These are phyloP conservation scores for Homarus americanus DNA, from an alignment of 1,140 invertebrate genomes.

Conservation along the genomic window DNA sequence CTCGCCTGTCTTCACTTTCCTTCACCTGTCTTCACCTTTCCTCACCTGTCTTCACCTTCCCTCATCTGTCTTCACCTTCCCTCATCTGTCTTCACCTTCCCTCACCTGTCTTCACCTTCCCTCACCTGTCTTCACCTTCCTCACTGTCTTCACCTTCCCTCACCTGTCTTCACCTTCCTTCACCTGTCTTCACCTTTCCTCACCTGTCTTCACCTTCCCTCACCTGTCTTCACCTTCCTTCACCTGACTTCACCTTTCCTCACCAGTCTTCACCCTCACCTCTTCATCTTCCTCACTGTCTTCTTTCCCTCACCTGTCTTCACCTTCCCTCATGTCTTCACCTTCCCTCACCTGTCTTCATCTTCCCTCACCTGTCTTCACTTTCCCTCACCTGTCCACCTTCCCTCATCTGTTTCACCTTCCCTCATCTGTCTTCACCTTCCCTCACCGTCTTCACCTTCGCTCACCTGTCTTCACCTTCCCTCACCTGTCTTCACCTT, in stretches of 20 bases:
- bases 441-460: not conserved
- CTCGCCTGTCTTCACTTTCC: not conserved
- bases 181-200: not conserved
- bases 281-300: too few relatives aligned
- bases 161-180: not conserved
- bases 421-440: not conserved
- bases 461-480: not conserved
- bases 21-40: not conserved
- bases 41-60: not conserved
- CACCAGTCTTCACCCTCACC: too few relatives aligned
- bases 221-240: not conserved
- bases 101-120: too few relatives aligned
- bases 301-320: not conserved
- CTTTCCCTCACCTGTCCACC: not conserved
- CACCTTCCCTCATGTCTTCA: not conserved
- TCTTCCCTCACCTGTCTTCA: too few relatives aligned
- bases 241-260: not conserved
- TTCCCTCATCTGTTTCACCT: not conserved
- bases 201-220: not conserved
- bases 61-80: too few relatives aligned
- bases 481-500: not conserved
- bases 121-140: not conserved
- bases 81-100: not conserved
- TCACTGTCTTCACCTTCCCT: not conserved
- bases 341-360: too few relatives aligned